Conservation (phyloP, 2,888 invertebrate genomes). For the Amitus sp. region DNA sequence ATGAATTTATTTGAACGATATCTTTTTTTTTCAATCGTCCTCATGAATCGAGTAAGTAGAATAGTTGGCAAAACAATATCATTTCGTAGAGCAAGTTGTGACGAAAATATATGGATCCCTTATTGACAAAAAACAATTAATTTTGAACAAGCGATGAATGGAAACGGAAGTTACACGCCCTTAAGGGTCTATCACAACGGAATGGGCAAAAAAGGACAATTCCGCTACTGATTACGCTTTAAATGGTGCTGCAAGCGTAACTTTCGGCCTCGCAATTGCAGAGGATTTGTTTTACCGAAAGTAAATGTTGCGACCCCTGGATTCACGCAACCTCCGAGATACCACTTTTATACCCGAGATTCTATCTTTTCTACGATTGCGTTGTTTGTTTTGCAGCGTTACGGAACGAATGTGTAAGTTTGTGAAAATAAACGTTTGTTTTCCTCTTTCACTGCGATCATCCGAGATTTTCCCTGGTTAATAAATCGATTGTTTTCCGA, state of each 20-base stretch:
- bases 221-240: constrained; percentile 83
- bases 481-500: too few species aligned
- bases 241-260: too few species aligned
- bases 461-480: neutral
- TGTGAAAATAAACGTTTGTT: neutral
- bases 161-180: constrained; percentile 80
- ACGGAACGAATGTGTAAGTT: neutral
- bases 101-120: too few species aligned
- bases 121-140: neutral
- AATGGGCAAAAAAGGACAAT: constrained; percentile 82
- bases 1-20: neutral
- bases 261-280: too few species aligned
- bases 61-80: neutral
- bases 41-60: constrained; percentile 52
- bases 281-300: neutral
- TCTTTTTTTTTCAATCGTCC: too few species aligned
- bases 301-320: too few species aligned
- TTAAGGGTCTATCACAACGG: constrained; percentile 85
- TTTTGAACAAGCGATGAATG: constrained; percentile 69
- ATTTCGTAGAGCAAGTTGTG: too few species aligned
- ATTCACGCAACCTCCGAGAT: too few species aligned
- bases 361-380: too few species aligned
- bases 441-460: neutral
- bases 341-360: constrained; percentile 3
- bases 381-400: too few species aligned